A percentile compares a stretch with the other conserved stretches of the same genome.
phyloP scores from a whole-genome alignment of 1,140 invertebrate species.

The Nylanderia fulva region DNA sequence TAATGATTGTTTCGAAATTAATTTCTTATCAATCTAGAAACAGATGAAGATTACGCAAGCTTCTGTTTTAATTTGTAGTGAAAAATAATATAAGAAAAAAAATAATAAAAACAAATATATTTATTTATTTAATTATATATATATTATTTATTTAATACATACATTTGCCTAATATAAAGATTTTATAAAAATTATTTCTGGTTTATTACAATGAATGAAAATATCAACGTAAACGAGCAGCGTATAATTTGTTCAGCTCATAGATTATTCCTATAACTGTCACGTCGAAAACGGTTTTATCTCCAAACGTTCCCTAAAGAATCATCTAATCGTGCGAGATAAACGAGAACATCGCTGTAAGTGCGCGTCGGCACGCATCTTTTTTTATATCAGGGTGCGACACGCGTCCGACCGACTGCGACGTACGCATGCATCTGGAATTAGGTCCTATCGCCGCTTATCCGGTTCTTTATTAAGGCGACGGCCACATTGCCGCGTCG shows the following conservation, averaged over 20 bases:
- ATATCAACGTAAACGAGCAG: neutral
- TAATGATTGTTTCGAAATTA: neutral
- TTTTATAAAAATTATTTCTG: neutral
- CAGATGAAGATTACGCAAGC: neutral
- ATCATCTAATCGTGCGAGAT: constrained; percentile 37
- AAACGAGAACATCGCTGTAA: constrained; percentile 29
- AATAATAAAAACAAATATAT: neutral
- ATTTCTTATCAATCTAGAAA: neutral
- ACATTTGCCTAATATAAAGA: neutral
- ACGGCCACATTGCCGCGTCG: constrained; percentile 5
- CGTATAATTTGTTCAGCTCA: neutral
- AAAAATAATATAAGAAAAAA: neutral
- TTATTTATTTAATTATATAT: neutral
- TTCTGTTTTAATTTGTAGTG: neutral
- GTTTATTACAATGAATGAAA: neutral
- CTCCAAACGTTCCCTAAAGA: neutral
- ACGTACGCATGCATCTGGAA: constrained; percentile 35
- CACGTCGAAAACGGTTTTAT: neutral
- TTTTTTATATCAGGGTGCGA: constrained; percentile 22
- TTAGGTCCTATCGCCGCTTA: constrained; percentile 47
- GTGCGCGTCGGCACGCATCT: constrained; percentile 15
- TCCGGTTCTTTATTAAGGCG: constrained; percentile 55
- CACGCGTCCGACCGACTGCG: neutral
- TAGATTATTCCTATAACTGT: neutral
- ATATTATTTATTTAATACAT: neutral